These are phyloP conservation scores for Corapipo altera DNA, from an alignment of 2,113 vertebrate genomes.

Conservation along the genomic window DNA sequence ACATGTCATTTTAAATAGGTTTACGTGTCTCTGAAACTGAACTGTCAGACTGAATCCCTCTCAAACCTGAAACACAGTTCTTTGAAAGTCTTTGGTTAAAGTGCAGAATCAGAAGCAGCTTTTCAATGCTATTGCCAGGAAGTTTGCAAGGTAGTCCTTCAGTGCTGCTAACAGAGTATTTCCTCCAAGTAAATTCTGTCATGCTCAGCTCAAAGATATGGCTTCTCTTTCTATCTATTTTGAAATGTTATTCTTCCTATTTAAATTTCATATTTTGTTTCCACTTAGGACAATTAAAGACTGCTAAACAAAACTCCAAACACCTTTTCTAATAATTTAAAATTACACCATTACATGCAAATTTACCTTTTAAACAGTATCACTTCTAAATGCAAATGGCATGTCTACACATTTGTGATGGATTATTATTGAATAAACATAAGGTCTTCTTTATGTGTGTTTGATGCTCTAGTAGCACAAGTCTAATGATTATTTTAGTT, in stretches of 20 bases:
- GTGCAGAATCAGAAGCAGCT: constrained; percentile 4
- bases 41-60: constrained; percentile 15
- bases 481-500: background rate
- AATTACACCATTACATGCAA: constrained; percentile 35
- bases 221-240: background rate
- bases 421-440: constrained; percentile 51
- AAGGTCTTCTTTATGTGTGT: background rate
- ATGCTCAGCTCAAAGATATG: background rate
- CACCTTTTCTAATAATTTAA: constrained; percentile 39
- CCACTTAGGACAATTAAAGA: constrained; percentile 33
- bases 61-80: background rate
- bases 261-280: constrained; percentile 55
- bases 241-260: constrained; percentile 14
- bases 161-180: background rate
- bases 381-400: constrained; percentile 17
- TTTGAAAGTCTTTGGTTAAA: constrained; percentile 8
- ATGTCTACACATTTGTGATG: background rate
- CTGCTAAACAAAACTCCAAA: constrained; percentile 22
- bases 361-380: background rate
- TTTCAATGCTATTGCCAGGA: background rate
- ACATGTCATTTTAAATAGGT: background rate
- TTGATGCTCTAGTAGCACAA: background rate
- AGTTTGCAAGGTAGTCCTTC: background rate
- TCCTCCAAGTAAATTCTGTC: background rate
- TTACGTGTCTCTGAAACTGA: constrained; percentile 2